Base-by-base conservation (phyloP, 2,888 invertebrate genomes). In the Cenopis cana region DNA sequence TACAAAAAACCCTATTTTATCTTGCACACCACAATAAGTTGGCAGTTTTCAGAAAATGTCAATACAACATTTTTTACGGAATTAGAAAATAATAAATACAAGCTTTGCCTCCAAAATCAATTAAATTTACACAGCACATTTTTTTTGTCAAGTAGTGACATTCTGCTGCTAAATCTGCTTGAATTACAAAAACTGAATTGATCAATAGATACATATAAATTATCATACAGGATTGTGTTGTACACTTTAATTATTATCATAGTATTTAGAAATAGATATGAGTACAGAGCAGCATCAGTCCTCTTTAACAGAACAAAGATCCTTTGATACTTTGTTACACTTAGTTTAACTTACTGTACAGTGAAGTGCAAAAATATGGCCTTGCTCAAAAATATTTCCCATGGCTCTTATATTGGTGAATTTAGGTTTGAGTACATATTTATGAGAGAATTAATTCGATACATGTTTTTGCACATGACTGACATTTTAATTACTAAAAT, bases 401-500 rank as follows among this genome's bases (percentile, higher is more conserved):
- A n/a, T n/a, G n/a, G n/a, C n/a, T n/a, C n/a, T n/a, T n/a, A n/a
- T n/a, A n/a, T n/a, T n/a, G n/a, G n/a, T n/a, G n/a, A n/a, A n/a
- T n/a, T n/a, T n/a, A n/a, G n/a, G n/a, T n/a, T n/a, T n/a, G n/a
- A n/a, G n/a, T n/a, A n/a, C n/a, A n/a, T n/a, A n/a, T n/a, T n/a
- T n/a, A n/a, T n/a, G n/a, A n/a, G n/a, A n/a, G n/a, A n/a, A n/a
- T n/a, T n/a, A n/a, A n/a, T n/a, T n/a, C n/a, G n/a, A n/a, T n/a
- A n/a, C n/a, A n/a, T n/a, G n/a, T n/a, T n/a, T n/a, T n/a, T n/a
- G n/a, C n/a, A n/a, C n/a, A n/a, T n/a, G n/a, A n/a, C n/a, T n/a
- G n/a, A n/a, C 38, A 38, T 17, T 3, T 29, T 67, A 69, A 68
- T 72, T 74, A 65, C 69, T 64, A 14, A 50, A 67, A 72, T 14